Conservation (phyloP, 1,140 invertebrate species). For the Lasaia peninsularis region DNA sequence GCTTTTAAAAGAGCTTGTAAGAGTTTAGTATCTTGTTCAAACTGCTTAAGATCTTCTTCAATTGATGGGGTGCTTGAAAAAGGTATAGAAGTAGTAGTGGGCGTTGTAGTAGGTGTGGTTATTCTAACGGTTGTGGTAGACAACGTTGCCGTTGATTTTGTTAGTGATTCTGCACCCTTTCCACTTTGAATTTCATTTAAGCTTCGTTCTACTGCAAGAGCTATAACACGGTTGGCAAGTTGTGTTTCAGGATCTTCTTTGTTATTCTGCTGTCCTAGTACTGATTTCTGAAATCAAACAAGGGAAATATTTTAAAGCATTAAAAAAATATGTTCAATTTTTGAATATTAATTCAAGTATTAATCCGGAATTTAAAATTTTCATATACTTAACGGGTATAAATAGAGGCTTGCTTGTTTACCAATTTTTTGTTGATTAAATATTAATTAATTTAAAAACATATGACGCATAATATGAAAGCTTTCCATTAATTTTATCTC, state of each 20-base stretch:
- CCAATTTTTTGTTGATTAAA: too few relatives aligned
- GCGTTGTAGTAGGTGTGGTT: constrained; percentile 37
- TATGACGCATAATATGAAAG: too few relatives aligned
- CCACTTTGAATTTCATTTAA: constrained; percentile 64
- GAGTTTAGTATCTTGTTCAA: constrained; percentile 73
- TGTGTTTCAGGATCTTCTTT: constrained; percentile 62
- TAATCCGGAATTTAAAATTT: too few relatives aligned
- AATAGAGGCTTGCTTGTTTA: too few relatives aligned
- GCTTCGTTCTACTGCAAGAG: constrained; percentile 72
- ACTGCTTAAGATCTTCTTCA: constrained; percentile 70
- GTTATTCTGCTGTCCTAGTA: constrained; percentile 50
- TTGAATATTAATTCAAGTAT: too few relatives aligned
- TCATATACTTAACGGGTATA: too few relatives aligned
- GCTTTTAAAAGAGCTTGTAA: constrained; percentile 68
- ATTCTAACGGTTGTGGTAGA: constrained; percentile 42
- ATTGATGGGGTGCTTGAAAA: constrained; percentile 53
- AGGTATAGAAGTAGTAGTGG: constrained; percentile 37
- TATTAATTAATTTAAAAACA: too few relatives aligned
- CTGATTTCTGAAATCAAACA: constrained; percentile 53
- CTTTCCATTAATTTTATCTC: too few relatives aligned
- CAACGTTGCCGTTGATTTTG: constrained; percentile 31
- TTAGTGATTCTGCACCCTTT: constrained; percentile 35
- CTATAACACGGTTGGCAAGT: constrained; percentile 73
- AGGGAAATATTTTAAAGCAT: too few relatives aligned
- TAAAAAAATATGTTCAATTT: too few relatives aligned